Conservation (phyloP, 2,888 invertebrate genomes). For the Cheilosia vulpina region DNA sequence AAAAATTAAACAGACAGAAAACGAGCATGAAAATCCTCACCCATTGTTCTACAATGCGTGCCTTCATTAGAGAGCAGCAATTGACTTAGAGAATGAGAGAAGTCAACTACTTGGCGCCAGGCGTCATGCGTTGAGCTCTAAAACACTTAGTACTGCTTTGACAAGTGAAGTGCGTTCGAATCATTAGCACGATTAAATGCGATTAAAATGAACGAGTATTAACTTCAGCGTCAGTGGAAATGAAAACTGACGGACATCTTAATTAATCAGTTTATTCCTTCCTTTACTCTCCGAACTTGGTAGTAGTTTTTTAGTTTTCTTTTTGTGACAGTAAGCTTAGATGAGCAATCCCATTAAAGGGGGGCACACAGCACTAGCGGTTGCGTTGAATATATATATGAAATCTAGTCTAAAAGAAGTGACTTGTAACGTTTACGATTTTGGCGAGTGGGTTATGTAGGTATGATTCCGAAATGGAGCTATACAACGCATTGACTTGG, state of each 20-base stretch:
- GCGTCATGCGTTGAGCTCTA: slow-evolving; percentile 60
- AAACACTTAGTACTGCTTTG: slow-evolving; percentile 53
- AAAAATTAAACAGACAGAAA: not conserved
- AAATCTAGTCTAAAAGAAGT: too few relatives aligned
- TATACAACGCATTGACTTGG: too few relatives aligned
- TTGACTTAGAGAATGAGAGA: slow-evolving; percentile 65
- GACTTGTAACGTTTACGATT: too few relatives aligned
- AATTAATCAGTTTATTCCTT: slow-evolving; percentile 60
- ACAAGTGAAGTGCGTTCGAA: slow-evolving; percentile 65
- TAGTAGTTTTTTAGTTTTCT: not conserved
- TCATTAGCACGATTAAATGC: slow-evolving; percentile 53
- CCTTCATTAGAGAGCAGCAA: slow-evolving; percentile 63
- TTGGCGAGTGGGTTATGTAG: too few relatives aligned
- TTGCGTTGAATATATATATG: too few relatives aligned
- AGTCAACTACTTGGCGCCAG: slow-evolving; percentile 72
- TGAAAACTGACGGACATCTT: slow-evolving; percentile 47
- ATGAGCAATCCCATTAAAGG: too few relatives aligned
- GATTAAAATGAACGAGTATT: slow-evolving; percentile 53
- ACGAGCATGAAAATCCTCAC: slow-evolving; percentile 39
- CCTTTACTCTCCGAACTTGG: slow-evolving; percentile 5
- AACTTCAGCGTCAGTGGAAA: slow-evolving; percentile 24
- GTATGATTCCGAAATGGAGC: too few relatives aligned
- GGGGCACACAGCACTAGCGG: too few relatives aligned
- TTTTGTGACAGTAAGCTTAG: not conserved
- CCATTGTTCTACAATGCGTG: slow-evolving; percentile 51